Base-by-base conservation (phyloP, 2,113 vertebrate species). In the Trachemys scripta region DNA sequence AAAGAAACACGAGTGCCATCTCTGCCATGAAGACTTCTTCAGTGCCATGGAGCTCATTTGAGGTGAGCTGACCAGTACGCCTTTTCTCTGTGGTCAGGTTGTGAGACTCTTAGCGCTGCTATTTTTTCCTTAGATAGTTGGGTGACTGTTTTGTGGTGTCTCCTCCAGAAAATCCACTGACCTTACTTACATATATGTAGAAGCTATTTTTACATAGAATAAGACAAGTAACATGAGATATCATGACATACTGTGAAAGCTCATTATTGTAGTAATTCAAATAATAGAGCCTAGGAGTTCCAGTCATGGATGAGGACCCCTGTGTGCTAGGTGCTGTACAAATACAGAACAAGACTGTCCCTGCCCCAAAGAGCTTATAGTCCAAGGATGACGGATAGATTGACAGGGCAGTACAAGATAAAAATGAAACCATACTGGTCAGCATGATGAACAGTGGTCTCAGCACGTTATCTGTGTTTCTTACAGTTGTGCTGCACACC, bases 401-500 rank as follows among this genome's bases (percentile, higher is more conserved):
- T 45, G 42, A 45, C 42, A 45, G 12, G 69, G 38, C 38, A 38
- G n/a, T 72, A 38, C 35, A 38, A 19, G 65, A 27, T 25, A 45
- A 76, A 45, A 76, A 69, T 69, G 62, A 42, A 10, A 45, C 11
- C 10, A 45, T 27, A 45, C 24, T 45, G 12, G 72, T 76, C 22
- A 76, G 24, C 10, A 25, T 76, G 38, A 76, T 13, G 10, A 11
- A 0, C 42, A 0, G 0, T 35, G 22, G 1, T 80, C 29, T 85
- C 24, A 90, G 35, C 10, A 1, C 19, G 54, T 53, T 54, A 31
- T 24, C 47, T 29, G 25, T 84, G 79, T 93, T 87, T 12, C 25
- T 65, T 79, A n/a, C 35, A 38, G 4, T 16, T 25, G 72, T 25
- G n/a, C 72, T 76, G 69, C 3, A 7, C 9, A 25, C 20, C 20